A percentile compares a stretch with the other conserved stretches of the same genome.
These are phyloP conservation scores for Parnassius apollo DNA, from an alignment of 2,888 invertebrate genomes.

Conservation along the genomic window DNA sequence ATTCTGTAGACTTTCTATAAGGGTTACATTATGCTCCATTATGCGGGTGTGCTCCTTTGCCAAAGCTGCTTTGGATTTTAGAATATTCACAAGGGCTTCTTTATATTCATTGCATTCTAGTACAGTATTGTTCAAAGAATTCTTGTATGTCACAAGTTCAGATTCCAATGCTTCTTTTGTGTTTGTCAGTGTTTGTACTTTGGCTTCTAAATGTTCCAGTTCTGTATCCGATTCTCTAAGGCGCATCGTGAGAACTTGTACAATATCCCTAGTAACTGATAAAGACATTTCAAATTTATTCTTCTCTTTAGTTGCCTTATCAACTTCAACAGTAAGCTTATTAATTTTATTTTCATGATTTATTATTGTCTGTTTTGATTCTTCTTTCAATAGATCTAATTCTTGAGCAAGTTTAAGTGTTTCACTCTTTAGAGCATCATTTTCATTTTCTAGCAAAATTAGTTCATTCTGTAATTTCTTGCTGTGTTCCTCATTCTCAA, in stretches of 20 bases:
- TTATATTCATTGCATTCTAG: constrained; percentile 73
- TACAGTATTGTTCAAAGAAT: constrained; percentile 55
- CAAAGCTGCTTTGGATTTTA: constrained; percentile 71
- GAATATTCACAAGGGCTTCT: constrained; percentile 69
- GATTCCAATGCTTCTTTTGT: constrained; percentile 61
- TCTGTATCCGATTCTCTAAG: constrained; percentile 82
- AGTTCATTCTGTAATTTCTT: constrained; percentile 53
- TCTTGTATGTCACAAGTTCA: constrained; percentile 61
- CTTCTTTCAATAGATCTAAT: constrained; percentile 58
- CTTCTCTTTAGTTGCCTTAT: constrained; percentile 73
- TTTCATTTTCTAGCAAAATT: constrained; percentile 51
- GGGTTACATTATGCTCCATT: constrained; percentile 73
- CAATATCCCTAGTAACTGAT: constrained; percentile 79
- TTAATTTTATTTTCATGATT: constrained; percentile 70
- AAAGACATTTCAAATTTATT: constrained; percentile 81
- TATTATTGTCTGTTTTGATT: constrained; percentile 57
- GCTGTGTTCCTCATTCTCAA: constrained; percentile 56
- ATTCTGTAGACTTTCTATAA: constrained; percentile 72
- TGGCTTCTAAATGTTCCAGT: constrained; percentile 77
- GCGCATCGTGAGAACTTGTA: constrained; percentile 80
- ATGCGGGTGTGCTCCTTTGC: constrained; percentile 72
- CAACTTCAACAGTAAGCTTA: constrained; percentile 66
- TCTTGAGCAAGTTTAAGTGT: constrained; percentile 49
- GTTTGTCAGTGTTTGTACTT: constrained; percentile 53
- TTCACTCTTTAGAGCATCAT: constrained; percentile 49